Conservation (phyloP, 2,888 invertebrate species). For the Campoletis raptor region DNA sequence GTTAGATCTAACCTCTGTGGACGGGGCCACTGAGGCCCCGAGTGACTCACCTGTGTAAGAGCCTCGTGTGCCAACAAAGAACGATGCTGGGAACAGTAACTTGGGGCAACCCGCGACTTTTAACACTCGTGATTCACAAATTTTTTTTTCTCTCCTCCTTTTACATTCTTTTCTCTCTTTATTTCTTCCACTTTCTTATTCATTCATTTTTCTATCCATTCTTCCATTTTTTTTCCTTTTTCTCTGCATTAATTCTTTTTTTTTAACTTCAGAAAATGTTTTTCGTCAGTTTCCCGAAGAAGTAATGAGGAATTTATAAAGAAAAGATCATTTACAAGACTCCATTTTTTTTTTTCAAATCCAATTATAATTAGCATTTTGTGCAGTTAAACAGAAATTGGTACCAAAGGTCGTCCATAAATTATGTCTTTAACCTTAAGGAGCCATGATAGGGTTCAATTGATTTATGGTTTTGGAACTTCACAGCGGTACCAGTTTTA, state of each 20-base stretch:
- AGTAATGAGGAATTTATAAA: neutral
- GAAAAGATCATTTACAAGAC: neutral
- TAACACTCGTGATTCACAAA: conserved; percentile 50
- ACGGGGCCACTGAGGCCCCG: conserved; percentile 45
- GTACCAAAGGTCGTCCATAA: conserved; percentile 9
- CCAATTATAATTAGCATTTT: neutral
- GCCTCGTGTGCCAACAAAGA: conserved; percentile 39
- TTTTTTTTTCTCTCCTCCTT: neutral
- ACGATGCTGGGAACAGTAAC: conserved; percentile 10
- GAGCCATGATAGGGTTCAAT: neutral
- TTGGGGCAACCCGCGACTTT: conserved; percentile 28
- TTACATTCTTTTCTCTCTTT: conserved; percentile 4
- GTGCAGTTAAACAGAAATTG: neutral
- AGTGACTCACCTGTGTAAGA: conserved; percentile 62
- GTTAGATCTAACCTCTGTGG: conserved; percentile 19
- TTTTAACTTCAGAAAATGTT: neutral
- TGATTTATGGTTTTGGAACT: conserved; percentile 31
- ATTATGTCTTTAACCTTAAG: neutral
- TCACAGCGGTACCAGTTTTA: conserved; percentile 53
- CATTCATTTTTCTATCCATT: neutral
- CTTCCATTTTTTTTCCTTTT: neutral
- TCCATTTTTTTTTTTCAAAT: neutral
- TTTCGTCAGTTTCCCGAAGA: neutral
- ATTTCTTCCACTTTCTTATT: neutral
- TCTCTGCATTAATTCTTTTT: neutral